Conservation (phyloP, 2,113 vertebrate species). For the Ceratotherium simum region DNA sequence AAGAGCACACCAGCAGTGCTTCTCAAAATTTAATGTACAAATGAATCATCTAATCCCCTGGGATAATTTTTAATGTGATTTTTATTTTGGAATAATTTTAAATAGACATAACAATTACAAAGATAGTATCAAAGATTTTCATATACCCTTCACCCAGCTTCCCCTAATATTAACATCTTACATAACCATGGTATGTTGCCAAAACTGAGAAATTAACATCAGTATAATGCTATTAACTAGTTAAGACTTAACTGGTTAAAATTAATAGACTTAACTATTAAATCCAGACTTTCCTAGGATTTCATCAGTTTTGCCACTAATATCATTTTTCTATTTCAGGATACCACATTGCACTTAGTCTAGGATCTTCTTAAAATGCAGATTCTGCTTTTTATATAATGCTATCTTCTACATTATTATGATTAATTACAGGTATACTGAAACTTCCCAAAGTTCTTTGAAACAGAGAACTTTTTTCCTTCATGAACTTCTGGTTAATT, state of each 20-base stretch:
- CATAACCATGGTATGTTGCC: background rate
- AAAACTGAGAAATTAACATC: background rate
- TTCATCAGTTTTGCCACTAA: background rate
- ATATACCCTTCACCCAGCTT: background rate
- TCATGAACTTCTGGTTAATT: background rate
- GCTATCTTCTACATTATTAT: background rate
- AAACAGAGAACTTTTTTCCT: background rate
- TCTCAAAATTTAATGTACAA: conserved; percentile 34
- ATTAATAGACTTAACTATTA: no score
- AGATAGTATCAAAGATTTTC: background rate
- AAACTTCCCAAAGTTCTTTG: background rate
- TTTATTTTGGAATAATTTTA: conserved; percentile 48
- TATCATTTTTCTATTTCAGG: background rate
- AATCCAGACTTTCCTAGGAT: background rate
- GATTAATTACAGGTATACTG: background rate
- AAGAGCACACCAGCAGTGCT: background rate
- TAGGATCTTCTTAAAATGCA: background rate
- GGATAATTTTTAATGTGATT: background rate
- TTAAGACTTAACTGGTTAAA: background rate
- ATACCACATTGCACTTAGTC: background rate
- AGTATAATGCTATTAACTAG: background rate
- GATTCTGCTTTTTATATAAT: background rate
- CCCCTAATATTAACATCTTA: background rate
- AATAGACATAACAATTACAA: background rate
- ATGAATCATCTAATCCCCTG: background rate